Percentiles rank a stretch among this genome's conserved stretches.
These are phyloP conservation scores for Amblyjoppa proteus DNA, from an alignment of 2,888 invertebrate genomes.

Conservation along the genomic window DNA sequence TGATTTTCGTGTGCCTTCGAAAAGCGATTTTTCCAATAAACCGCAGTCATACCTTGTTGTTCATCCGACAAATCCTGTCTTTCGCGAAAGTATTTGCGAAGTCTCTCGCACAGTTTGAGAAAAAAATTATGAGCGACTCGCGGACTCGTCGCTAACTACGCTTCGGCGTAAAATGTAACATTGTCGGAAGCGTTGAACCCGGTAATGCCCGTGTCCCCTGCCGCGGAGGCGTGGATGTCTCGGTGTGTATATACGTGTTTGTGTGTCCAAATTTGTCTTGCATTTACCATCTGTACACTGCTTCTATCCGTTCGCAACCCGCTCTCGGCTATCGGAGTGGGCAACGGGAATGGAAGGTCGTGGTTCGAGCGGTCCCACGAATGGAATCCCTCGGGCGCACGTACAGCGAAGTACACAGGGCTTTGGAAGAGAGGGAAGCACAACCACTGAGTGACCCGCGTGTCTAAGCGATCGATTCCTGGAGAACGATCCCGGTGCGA, in stretches of 20 bases:
- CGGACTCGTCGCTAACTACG: not conserved
- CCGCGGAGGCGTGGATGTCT: slow-evolving; percentile 16
- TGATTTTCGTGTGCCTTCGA: no score
- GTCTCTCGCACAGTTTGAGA: no score
- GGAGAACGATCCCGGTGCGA: slow-evolving; percentile 44
- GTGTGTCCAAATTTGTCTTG: slow-evolving; percentile 32
- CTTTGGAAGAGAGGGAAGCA: slow-evolving; percentile 43
- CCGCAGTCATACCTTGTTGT: no score
- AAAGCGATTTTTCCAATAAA: no score
- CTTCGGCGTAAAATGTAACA: not conserved
- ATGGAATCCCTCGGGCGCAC: slow-evolving; percentile 46
- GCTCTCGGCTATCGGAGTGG: slow-evolving; percentile 41
- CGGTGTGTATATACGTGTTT: slow-evolving; percentile 38
- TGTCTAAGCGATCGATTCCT: slow-evolving; percentile 64
- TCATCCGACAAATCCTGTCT: no score
- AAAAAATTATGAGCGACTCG: no score
- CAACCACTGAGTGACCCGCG: slow-evolving; percentile 31
- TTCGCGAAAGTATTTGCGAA: no score
- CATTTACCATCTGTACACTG: slow-evolving; percentile 35
- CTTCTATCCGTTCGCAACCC: slow-evolving; percentile 47
- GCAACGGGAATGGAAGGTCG: slow-evolving; percentile 55
- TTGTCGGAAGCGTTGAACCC: not conserved
- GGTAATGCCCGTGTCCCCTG: not conserved
- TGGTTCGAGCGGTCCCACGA: slow-evolving; percentile 46
- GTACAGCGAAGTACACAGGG: slow-evolving; percentile 41